Evolutionary conservation across 2,797 vertebrate species (phyloP).

Genomic region (Micromesistius poutassou): DNA sequence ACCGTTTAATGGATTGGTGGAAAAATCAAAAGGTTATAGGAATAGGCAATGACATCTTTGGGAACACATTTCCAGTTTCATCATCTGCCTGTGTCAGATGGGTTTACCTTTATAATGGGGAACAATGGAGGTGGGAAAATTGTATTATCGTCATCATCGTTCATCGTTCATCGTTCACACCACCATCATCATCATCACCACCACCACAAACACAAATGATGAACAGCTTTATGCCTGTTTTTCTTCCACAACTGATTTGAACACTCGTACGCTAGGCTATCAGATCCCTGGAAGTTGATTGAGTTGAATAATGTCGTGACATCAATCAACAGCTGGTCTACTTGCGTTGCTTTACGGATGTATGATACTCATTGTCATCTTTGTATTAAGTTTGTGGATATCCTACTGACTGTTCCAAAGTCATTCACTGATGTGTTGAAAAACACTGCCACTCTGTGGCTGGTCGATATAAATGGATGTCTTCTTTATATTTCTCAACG

Average conservation of each 20-base stretch:
- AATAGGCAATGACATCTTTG: not conserved
- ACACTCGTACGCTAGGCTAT: not conserved
- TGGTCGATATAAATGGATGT: conserved; percentile 13
- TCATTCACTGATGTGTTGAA: conserved; percentile 21
- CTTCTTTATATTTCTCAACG: not conserved
- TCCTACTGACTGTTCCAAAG: not conserved
- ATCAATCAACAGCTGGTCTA: not conserved
- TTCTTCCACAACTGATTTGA: not conserved
- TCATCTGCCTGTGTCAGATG: not conserved
- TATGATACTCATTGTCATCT: not conserved
- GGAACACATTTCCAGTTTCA: not conserved
- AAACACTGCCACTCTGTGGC: conserved; percentile 66
- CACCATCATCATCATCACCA: not conserved
- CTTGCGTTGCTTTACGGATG: not conserved
- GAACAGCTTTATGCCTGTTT: not conserved
- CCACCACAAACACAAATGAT: not conserved
- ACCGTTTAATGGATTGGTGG: conserved; percentile 1
- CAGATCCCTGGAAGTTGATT: not conserved
- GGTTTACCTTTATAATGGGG: not conserved
- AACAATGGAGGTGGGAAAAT: not conserved
- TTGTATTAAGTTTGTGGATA: not conserved
- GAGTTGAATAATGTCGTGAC: not conserved
- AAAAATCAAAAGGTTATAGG: conserved; percentile 7
- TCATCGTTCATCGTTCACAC: not conserved
- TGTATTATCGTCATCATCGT: not conserved